These are phyloP conservation scores for Oncorhynchus kisutch DNA, from an alignment of 2,113 vertebrate genomes.

Conservation along the genomic window DNA sequence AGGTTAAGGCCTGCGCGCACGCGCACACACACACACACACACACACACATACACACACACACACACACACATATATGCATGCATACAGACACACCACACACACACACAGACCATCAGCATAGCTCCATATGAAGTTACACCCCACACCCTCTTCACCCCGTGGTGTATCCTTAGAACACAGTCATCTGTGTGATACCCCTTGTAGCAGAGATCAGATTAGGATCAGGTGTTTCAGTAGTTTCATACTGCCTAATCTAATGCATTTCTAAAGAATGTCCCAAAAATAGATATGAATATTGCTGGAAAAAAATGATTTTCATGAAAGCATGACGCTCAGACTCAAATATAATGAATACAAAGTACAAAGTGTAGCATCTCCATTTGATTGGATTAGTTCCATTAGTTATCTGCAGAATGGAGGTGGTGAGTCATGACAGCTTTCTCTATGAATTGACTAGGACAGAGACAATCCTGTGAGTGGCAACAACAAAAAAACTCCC, in stretches of 20 bases:
- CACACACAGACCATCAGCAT: background rate
- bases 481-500: conserved; percentile 12
- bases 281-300: background rate
- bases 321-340: too few relatives aligned
- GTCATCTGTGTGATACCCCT: too few relatives aligned
- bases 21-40: background rate
- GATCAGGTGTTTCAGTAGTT: too few relatives aligned
- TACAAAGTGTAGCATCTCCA: too few relatives aligned
- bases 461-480: conserved; percentile 48
- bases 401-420: conserved; percentile 26
- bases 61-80: background rate
- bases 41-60: background rate
- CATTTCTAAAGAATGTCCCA: background rate
- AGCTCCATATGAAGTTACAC: too few relatives aligned
- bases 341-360: too few relatives aligned
- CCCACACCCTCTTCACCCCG: too few relatives aligned
- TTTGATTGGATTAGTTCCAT: background rate
- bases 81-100: background rate
- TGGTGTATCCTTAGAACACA: too few relatives aligned
- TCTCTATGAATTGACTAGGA: conserved; percentile 64
- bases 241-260: background rate
- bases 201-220: too few relatives aligned
- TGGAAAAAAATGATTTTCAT: too few relatives aligned
- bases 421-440: conserved; percentile 56
- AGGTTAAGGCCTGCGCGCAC: background rate